A percentile compares a stretch with the other conserved stretches of the same genome.
phyloP scores from a whole-genome alignment of 2,113 vertebrate genomes.

The Crotophaga sulcirostris region DNA sequence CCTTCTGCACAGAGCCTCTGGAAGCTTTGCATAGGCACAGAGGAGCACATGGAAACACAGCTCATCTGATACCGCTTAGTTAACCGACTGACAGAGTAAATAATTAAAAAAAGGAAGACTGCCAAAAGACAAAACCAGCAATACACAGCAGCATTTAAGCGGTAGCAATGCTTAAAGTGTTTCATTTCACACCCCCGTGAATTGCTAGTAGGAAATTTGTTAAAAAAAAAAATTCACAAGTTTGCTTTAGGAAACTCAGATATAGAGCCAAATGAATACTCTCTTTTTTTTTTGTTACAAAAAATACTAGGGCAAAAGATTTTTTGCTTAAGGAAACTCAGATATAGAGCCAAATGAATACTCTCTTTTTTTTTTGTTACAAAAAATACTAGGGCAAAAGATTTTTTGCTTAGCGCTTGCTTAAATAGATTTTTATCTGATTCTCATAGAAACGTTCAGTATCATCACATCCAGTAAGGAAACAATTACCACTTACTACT shows the following conservation, averaged over 20 bases:
- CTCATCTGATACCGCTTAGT: not conserved
- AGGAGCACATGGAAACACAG: not conserved
- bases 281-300: not conserved
- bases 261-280: not conserved
- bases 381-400: too few relatives aligned
- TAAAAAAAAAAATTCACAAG: not conserved
- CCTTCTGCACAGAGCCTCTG: not conserved
- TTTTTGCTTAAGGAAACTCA: not conserved
- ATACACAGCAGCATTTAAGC: not conserved
- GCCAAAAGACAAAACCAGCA: not conserved
- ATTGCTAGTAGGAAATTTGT: not conserved
- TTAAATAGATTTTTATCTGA: not conserved
- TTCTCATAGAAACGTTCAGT: not conserved
- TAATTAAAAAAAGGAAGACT: not conserved
- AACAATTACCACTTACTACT: not conserved
- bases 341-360: not conserved
- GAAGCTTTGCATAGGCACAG: not conserved
- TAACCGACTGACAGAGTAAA: not conserved
- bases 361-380: not conserved
- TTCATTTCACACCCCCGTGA: not conserved
- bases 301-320: not conserved
- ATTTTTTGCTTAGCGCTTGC: not conserved
- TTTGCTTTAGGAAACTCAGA: not conserved
- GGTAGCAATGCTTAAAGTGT: not conserved
- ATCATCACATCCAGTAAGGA: not conserved